Evolutionary conservation across 2,113 vertebrate genomes (phyloP), one percentile per base, ranked within the genome.

Genomic region (Turnix velox): DNA sequence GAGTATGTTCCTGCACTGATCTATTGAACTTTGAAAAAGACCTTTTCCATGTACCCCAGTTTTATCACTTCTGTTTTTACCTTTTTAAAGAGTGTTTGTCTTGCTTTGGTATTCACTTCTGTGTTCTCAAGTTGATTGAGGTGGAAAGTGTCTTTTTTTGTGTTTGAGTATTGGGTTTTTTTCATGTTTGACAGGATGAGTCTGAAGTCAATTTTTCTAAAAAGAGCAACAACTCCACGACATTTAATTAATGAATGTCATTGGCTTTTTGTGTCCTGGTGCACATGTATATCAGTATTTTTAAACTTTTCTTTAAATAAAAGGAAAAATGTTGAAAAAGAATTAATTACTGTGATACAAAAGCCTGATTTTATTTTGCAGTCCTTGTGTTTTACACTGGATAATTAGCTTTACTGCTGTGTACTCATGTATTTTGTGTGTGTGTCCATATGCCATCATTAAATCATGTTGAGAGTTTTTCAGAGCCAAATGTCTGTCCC

Each of bases 301-400:
- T 89, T 83, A 67, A 84, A n/a, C 14, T 58, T 58, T 25, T 23
- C 55, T 58, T 25, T 58, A 58, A 58, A 55, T 28, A 42, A 78
- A 87, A 48, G 6, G 8, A 35, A 81, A 78, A 72, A 61, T n/a
- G n/a, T 52, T 28, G 2, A 31, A 84, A 74, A 7, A n/a, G 5
- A 72, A 76, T 86, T 8, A 74, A 77, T 72, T 82, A 27, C 31
- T 75, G 5, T 69, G n/a, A 33, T 66, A 59, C 9, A 12, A 87
- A 67, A 93, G 59, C 18, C 78, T 84, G 43, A 13, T 23, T 89
- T 94, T 94, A 51, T 72, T 95, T 93, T 85, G 30, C 65, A 87
- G 43, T 91, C 77, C 18, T 74, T 75, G 12, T 66, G 18, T 59
- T 84, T 96, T 40, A 42, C 23, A 55, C 8, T 49, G 12, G 61